Evolutionary conservation across 2,888 invertebrate genomes (phyloP).

Genomic region (Habrosyne pyritoides): DNA sequence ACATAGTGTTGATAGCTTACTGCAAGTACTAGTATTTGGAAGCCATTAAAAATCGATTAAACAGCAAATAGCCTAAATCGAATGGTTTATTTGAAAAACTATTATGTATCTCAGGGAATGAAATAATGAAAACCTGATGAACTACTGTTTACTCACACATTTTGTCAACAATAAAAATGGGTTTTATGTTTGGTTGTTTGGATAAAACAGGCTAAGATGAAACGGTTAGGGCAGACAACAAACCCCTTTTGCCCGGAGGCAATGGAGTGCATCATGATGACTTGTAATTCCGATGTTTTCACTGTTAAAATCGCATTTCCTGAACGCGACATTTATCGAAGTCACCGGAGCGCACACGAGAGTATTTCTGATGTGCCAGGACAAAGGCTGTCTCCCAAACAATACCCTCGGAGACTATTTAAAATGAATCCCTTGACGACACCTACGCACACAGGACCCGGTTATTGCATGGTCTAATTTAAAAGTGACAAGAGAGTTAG

Average conservation of each 20-base stretch:
- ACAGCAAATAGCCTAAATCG: no score
- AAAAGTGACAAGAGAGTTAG: constrained; percentile 11
- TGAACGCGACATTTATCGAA: constrained; percentile 70
- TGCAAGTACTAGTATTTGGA: no score
- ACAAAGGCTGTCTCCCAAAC: constrained; percentile 69
- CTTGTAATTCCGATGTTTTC: constrained; percentile 81
- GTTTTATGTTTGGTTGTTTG: constrained; percentile 57
- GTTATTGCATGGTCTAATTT: constrained; percentile 39
- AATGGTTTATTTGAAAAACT: no score
- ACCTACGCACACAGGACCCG: constrained; percentile 59
- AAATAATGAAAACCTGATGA: no score
- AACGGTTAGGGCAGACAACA: constrained; percentile 70
- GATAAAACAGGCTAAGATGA: constrained; percentile 63
- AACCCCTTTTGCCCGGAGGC: constrained; percentile 78
- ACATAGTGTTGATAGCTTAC: no score
- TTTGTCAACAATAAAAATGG: constrained; percentile 34
- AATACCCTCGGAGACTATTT: constrained; percentile 71
- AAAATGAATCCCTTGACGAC: constrained; percentile 73
- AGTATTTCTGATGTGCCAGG: constrained; percentile 56
- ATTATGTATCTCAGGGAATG: no score
- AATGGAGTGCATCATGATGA: constrained; percentile 73
- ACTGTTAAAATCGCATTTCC: constrained; percentile 82
- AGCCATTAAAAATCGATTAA: no score
- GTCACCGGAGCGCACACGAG: constrained; percentile 69
- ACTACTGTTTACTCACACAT: constrained; percentile 11